Conservation (phyloP, 2,888 invertebrate genomes). For the Crepidodera aurea region DNA sequence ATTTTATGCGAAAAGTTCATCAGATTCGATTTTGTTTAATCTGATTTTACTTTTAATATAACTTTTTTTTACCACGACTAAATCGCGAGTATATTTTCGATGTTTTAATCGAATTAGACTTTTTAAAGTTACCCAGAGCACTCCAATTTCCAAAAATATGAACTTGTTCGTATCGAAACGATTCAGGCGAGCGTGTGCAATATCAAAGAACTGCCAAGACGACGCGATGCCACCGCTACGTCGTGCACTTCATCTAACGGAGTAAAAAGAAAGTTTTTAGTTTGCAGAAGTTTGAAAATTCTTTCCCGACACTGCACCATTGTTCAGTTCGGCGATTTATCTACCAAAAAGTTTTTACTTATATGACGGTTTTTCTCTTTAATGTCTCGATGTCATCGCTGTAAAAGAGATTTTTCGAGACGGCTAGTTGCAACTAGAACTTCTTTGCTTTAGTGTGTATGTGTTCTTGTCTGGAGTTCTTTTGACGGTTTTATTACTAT, state of each 20-base stretch:
- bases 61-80: too few relatives aligned
- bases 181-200: slow-evolving; percentile 13
- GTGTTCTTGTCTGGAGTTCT: neutral
- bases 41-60: too few relatives aligned
- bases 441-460: neutral
- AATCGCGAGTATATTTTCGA: too few relatives aligned
- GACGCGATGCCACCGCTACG: slow-evolving; percentile 15
- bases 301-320: slow-evolving; percentile 23
- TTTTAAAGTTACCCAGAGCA: too few relatives aligned
- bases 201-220: slow-evolving; percentile 23
- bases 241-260: slow-evolving; percentile 26
- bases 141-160: slow-evolving; percentile 5
- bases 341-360: slow-evolving; percentile 32
- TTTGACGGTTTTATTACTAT: neutral
- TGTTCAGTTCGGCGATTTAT: slow-evolving; percentile 29
- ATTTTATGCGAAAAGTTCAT: too few relatives aligned
- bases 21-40: too few relatives aligned
- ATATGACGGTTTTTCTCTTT: slow-evolving; percentile 31
- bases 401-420: slow-evolving; percentile 26
- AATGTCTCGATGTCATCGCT: slow-evolving; percentile 32
- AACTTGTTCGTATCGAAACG: slow-evolving; percentile 11
- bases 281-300: slow-evolving; percentile 18
- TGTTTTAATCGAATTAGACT: too few relatives aligned
- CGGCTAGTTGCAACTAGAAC: slow-evolving; percentile 15
- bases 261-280: slow-evolving; percentile 26